Conservation (phyloP, 2,797 vertebrate genomes). For the Delichon dasypus region DNA sequence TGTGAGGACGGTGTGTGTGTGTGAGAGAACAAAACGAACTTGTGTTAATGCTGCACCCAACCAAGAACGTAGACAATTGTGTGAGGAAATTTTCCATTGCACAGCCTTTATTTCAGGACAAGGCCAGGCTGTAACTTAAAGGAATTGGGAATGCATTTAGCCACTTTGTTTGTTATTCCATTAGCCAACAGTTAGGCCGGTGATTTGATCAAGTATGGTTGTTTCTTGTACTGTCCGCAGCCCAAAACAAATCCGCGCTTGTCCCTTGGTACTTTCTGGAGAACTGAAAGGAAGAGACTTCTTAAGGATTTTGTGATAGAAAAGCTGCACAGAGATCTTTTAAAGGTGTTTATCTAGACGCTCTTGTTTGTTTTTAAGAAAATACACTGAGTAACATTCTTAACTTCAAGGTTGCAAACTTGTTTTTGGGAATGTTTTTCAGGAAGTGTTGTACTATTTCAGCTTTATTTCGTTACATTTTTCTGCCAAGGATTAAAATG, state of each 20-base stretch:
- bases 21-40: not conserved
- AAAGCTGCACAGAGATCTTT: slow-evolving; percentile 64
- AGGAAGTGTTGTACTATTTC: slow-evolving; percentile 57
- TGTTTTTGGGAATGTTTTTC: slow-evolving; percentile 57
- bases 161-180: slow-evolving; percentile 44
- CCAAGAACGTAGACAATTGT: not conserved
- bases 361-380: slow-evolving; percentile 66
- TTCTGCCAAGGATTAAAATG: slow-evolving; percentile 37
- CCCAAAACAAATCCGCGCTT: slow-evolving; percentile 63
- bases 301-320: slow-evolving; percentile 65
- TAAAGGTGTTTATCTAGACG: slow-evolving; percentile 65
- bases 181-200: slow-evolving; percentile 46
- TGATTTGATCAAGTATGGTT: slow-evolving; percentile 64
- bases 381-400: slow-evolving; percentile 63
- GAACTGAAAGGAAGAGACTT: slow-evolving; percentile 68
- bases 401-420: slow-evolving; percentile 60
- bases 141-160: slow-evolving; percentile 51
- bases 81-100: slow-evolving; percentile 3
- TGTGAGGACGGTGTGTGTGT: not conserved
- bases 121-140: slow-evolving; percentile 53
- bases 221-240: slow-evolving; percentile 65
- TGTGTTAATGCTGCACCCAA: not conserved
- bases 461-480: slow-evolving; percentile 29
- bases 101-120: slow-evolving; percentile 46
- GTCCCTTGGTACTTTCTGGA: slow-evolving; percentile 66